These are phyloP conservation scores for Asobara japonica DNA, from an alignment of 1,140 invertebrate genomes.

Conservation along the genomic window DNA sequence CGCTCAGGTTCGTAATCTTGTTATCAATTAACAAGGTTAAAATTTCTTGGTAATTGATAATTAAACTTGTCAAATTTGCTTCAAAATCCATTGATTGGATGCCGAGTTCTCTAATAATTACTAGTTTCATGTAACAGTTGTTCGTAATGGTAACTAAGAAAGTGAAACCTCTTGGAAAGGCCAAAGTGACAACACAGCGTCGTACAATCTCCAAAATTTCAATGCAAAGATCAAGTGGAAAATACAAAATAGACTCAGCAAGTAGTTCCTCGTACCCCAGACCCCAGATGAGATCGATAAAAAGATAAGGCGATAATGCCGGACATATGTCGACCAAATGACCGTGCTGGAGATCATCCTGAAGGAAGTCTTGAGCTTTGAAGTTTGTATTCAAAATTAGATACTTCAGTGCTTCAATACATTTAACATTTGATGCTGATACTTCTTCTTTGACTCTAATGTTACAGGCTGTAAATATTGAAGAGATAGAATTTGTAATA, in stretches of 20 bases:
- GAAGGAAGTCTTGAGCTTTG: conserved; percentile 45
- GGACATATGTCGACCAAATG: conserved; percentile 57
- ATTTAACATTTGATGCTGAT: conserved; percentile 31
- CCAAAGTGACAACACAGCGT: conserved; percentile 46
- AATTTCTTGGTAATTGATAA: conserved; percentile 46
- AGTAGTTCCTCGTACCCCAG: conserved; percentile 55
- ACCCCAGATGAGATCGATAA: conserved; percentile 55
- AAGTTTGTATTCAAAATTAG: conserved; percentile 58
- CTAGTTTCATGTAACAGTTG: conserved; percentile 47
- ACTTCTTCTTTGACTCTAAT: conserved; percentile 31
- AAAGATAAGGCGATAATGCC: conserved; percentile 56
- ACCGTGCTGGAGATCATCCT: conserved; percentile 47
- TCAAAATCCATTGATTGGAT: conserved; percentile 39
- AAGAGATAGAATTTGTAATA: conserved; percentile 40
- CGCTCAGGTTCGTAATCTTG: conserved; percentile 37
- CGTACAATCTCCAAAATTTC: conserved; percentile 50
- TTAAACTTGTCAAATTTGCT: conserved; percentile 38
- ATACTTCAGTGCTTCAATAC: conserved; percentile 47
- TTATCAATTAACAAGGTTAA: conserved; percentile 38
- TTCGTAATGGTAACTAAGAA: conserved; percentile 38
- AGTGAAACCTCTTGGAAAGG: conserved; percentile 43
- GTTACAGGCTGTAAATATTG: conserved; percentile 34
- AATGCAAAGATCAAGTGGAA: conserved; percentile 54
- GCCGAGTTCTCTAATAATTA: conserved; percentile 37
- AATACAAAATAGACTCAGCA: conserved; percentile 47